Percentiles rank a stretch among this genome's conserved stretches.
These are phyloP conservation scores for Acleris emargana DNA, from an alignment of 2,888 invertebrate genomes.

Conservation along the genomic window DNA sequence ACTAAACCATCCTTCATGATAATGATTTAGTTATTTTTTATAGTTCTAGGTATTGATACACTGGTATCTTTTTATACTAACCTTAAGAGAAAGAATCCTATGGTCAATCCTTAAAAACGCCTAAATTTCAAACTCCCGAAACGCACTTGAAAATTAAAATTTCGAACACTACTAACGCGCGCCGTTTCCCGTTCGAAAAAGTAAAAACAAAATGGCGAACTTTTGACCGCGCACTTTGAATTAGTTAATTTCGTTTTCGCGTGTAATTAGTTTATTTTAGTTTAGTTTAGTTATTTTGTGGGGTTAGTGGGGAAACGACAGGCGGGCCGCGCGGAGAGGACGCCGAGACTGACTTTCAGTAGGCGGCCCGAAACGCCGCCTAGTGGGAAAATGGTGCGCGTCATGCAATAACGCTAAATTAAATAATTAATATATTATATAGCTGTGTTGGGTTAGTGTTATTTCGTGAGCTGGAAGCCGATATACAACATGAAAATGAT, in stretches of 20 bases:
- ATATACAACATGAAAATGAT: no score
- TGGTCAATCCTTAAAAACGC: slow-evolving; percentile 53
- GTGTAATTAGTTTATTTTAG: slow-evolving; percentile 36
- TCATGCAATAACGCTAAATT: slow-evolving; percentile 66
- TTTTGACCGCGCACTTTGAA: slow-evolving; percentile 47
- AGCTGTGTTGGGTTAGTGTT: no score
- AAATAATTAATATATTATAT: no score
- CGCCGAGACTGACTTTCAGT: slow-evolving; percentile 81
- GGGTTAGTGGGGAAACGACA: slow-evolving; percentile 65
- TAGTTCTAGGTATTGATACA: slow-evolving; percentile 24
- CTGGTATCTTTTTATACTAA: slow-evolving; percentile 38
- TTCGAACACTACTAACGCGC: slow-evolving; percentile 59
- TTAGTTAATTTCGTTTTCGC: slow-evolving; percentile 42
- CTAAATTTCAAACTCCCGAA: slow-evolving; percentile 60
- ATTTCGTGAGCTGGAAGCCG: no score
- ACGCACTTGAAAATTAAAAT: slow-evolving; percentile 58
- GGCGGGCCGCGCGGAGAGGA: slow-evolving; percentile 84
- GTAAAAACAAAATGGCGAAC: slow-evolving; percentile 45
- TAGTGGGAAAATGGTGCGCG: slow-evolving; percentile 55
- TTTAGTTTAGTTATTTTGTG: slow-evolving; percentile 41
- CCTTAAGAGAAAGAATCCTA: slow-evolving; percentile 66
- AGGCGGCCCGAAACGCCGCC: slow-evolving; percentile 69
- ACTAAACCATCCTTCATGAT: not conserved
- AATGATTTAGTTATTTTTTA: not conserved
- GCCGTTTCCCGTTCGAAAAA: slow-evolving; percentile 61